Base-by-base conservation (phyloP, 2,888 invertebrate species). In the Drosophila sordidapex region DNA sequence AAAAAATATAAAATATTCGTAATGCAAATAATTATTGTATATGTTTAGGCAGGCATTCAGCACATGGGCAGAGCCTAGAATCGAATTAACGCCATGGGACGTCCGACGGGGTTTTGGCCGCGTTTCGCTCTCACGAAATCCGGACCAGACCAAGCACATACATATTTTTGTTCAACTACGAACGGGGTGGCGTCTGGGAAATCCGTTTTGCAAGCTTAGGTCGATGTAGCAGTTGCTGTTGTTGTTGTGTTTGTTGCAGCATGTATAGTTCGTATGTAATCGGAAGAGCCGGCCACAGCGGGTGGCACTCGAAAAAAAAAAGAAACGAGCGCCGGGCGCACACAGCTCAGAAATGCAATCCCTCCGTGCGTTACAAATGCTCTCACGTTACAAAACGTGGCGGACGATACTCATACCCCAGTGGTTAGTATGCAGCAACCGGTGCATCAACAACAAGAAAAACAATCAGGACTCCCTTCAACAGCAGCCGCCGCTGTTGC, bases 21-120 rank as follows among this genome's bases (percentile, higher is more conserved):
- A 90, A 87, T 86, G 72, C 70, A 79, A 90, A 87, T 90, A 90
- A 89, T 87, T 87, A 87, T 89, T 90, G 82, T 84, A 87, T 89
- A 87, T 71, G 76, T 87, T 86, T 82, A 73, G 79, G 63, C 75
- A 70, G 77, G 36, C 53, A 40, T 58, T 33, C 60, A 75, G 46
- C 43, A 58, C 53, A 57, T 43, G 66, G 62, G 51, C 56, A 73
- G 77, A 71, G 63, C 80, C 87, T 80, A 84, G 87, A 71, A 82
- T 73, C 79, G 87, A 89, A 90, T 87, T 87, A 87, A 80, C 87
- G 40, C 87, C 78, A 69, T 73, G 77, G 89, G 87, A 75, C 72
- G 80, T 71, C 87, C 66, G 54, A 52, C 49, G 52, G 49, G 33
- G 40, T 29, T 49, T 52, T 48, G 31, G 51, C 48, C 59, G 64